Evolutionary conservation across 2,888 invertebrate genomes (phyloP), one percentile per base, ranked within the genome.

Genomic region (Xestia rhomboidea): DNA sequence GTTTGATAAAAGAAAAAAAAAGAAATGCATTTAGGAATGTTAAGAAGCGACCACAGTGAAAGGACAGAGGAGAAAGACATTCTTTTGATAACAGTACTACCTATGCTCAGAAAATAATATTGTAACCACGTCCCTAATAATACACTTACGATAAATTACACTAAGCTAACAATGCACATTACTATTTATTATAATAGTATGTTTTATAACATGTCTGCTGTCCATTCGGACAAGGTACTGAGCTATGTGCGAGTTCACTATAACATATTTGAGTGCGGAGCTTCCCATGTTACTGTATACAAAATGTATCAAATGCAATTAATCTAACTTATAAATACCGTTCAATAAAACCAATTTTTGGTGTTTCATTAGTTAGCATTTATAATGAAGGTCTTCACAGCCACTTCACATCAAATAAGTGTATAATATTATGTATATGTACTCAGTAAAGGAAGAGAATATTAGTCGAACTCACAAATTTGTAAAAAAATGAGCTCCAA

Each of bases 141-240:
- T 94, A 95, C 95, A 95, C 95, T 96, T 96, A 96, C 90, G 93
- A 94, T 95, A 96, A 95, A 95, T 95, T 94, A 96, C 92, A 92
- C 94, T 96, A 96, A 92, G 92, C 95, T 96, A 96, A 96, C 95
- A 94, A 95, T 94, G 94, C 94, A 96, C 94, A 91, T 95, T 92
- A 94, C 94, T 94, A 94, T 93, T 73, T 73, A 92, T 90, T 90
- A 64, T 27, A 89, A 94, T 93, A 95, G 94, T 95, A 94, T 92
- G 92, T 91, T 90, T 89, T 84, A 90, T 90, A 92, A 93, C 92
- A 93, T 93, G 93, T 94, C 93, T 94, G 94, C 90, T 88, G 94
- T 94, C 94, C 94, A 88, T 85, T 87, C 76, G 95, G 95, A 95
- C 95, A 92, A 93, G 93, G 93, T 94, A 94, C 94, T 94, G 95